phyloP scores from a whole-genome alignment of 2,888 invertebrate species.

The Caenorhabditis sp. region DNA sequence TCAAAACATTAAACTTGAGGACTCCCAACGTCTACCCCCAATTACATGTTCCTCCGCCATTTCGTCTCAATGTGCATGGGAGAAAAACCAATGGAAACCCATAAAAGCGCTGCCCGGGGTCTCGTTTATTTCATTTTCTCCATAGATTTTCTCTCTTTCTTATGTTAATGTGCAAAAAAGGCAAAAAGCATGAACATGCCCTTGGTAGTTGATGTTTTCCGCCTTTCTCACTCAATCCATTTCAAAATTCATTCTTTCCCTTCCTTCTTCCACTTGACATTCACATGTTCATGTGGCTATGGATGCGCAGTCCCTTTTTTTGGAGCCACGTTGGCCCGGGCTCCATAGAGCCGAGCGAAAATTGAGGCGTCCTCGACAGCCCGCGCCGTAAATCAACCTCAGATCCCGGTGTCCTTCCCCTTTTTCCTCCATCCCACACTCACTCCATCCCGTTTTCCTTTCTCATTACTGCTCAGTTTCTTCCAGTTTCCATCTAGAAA shows the following conservation, averaged over 20 bases:
- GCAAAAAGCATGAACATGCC: too few species aligned
- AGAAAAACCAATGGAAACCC: too few species aligned
- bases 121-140: too few species aligned
- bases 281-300: background rate
- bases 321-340: background rate
- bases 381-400: slow-evolving; percentile 47
- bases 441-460: background rate
- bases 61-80: too few species aligned
- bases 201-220: too few species aligned
- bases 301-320: background rate
- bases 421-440: background rate
- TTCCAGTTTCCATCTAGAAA: background rate
- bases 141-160: too few species aligned
- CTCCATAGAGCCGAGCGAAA: slow-evolving; percentile 2
- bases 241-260: background rate
- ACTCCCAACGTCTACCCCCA: too few species aligned
- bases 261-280: background rate
- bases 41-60: too few species aligned
- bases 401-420: background rate
- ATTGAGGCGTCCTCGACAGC: slow-evolving; percentile 22
- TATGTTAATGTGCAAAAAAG: too few species aligned
- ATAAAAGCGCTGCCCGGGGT: too few species aligned
- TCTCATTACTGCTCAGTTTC: background rate
- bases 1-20: too few species aligned
- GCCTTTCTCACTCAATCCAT: too few species aligned